Conservation (phyloP, 1,140 invertebrate genomes). For the Drosophila sproati region DNA sequence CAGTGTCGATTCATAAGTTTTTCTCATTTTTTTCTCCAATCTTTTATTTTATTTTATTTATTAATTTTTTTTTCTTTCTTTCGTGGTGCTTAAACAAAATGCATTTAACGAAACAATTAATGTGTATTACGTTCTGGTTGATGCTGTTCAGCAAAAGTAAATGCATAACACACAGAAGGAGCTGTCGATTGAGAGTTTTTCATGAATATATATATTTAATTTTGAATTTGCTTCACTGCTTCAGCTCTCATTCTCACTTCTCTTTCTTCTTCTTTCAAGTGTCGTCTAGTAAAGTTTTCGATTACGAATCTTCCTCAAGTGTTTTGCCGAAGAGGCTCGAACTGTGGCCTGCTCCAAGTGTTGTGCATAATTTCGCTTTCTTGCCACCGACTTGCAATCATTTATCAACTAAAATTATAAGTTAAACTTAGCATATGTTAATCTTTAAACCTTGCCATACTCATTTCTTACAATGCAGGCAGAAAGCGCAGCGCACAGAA, state of each 20-base stretch:
- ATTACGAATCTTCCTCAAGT: not conserved
- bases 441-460: slow-evolving; percentile 42
- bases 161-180: slow-evolving; percentile 38
- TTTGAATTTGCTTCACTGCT: no score
- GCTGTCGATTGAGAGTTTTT: not conserved
- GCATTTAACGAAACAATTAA: slow-evolving; percentile 23
- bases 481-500: slow-evolving; percentile 61
- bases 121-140: not conserved
- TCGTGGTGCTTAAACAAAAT: slow-evolving; percentile 25
- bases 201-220: not conserved
- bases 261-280: slow-evolving; percentile 8
- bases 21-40: slow-evolving; percentile 14
- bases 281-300: slow-evolving; percentile 8
- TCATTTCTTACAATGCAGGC: slow-evolving; percentile 3
- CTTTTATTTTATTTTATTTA: slow-evolving; percentile 5
- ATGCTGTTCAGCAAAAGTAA: slow-evolving; percentile 29
- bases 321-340: not conserved
- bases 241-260: not conserved
- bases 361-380: slow-evolving; percentile 37
- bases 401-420: slow-evolving; percentile 71
- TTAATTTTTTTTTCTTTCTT: not conserved
- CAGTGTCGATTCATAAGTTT: slow-evolving; percentile 41
- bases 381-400: slow-evolving; percentile 66
- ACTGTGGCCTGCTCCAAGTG: slow-evolving; percentile 10
- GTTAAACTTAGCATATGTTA: slow-evolving; percentile 67